phyloP scores from a whole-genome alignment of 2,113 vertebrate species.

The Albula glossodonta region DNA sequence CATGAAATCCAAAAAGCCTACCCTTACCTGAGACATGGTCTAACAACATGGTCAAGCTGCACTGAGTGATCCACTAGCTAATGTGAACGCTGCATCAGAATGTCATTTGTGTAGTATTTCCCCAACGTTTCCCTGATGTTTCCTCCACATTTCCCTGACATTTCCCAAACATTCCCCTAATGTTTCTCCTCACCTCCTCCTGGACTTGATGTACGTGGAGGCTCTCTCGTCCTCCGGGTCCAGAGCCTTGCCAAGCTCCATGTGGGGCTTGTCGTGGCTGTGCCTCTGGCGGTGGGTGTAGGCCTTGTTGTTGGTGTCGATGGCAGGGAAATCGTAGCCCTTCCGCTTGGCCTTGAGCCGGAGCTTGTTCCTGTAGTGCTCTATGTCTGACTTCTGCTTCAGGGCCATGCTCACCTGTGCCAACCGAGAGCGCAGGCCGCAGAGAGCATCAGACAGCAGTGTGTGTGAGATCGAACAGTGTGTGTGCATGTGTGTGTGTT shows the following conservation, averaged over 20 bases:
- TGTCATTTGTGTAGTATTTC: too few relatives aligned
- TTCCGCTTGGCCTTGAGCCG: slow-evolving; percentile 95
- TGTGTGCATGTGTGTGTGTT: slow-evolving; percentile 82
- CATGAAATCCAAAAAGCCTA: not conserved
- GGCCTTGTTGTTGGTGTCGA: slow-evolving; percentile 69
- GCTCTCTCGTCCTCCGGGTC: slow-evolving; percentile 83
- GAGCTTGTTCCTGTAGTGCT: slow-evolving; percentile 97
- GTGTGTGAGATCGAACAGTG: too few relatives aligned
- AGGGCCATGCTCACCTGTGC: slow-evolving; percentile 89
- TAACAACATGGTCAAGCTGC: too few relatives aligned
- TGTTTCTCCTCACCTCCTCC: slow-evolving; percentile 78
- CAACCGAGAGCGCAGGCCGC: too few relatives aligned
- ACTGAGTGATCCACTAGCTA: too few relatives aligned
- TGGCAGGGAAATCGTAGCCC: slow-evolving; percentile 88
- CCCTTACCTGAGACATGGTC: too few relatives aligned
- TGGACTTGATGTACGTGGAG: slow-evolving; percentile 84
- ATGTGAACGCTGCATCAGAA: too few relatives aligned
- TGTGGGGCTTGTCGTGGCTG: slow-evolving; percentile 75
- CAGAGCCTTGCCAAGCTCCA: slow-evolving; percentile 78
- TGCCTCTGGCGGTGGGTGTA: slow-evolving; percentile 75
- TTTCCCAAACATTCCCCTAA: not conserved
- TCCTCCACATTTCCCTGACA: not conserved
- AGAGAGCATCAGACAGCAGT: not conserved
- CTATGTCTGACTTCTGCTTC: slow-evolving; percentile 98
- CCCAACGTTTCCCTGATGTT: not conserved